Conservation (phyloP, 2,797 vertebrate genomes). For the Protosalanx chinensis region DNA sequence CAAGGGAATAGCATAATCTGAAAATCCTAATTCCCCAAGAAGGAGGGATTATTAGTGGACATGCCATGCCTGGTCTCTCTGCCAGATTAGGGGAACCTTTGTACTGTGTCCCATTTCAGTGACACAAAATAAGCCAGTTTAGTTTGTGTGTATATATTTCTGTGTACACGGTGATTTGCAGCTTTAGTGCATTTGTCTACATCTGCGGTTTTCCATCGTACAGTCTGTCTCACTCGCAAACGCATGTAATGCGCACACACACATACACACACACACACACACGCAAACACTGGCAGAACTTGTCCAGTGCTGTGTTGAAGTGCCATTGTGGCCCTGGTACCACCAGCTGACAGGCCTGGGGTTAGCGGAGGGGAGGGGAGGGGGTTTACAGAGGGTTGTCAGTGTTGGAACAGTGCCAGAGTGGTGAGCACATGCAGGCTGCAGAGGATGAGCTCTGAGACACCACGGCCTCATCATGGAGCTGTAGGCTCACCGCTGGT, state of each 20-base stretch:
- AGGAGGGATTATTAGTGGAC: constrained; percentile 42
- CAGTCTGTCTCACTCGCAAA: constrained; percentile 32
- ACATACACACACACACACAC: constrained; percentile 10
- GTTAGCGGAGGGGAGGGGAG: background rate
- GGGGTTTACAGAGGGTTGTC: background rate
- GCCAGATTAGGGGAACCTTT: constrained; percentile 53
- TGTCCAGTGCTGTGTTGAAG: constrained; percentile 26
- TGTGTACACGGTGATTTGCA: background rate
- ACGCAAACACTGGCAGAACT: constrained; percentile 31
- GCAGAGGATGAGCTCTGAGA: background rate
- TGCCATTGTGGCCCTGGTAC: constrained; percentile 54
- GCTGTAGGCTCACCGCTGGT: background rate
- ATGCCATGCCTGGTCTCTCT: constrained; percentile 36
- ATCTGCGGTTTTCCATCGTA: background rate
- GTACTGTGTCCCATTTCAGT: constrained; percentile 49
- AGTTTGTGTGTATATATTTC: constrained; percentile 17
- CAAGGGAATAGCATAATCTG: constrained; percentile 33
- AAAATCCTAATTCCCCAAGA: constrained; percentile 50
- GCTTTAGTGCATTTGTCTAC: background rate
- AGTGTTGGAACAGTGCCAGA: constrained; percentile 4
- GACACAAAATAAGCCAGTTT: background rate
- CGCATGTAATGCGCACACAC: constrained; percentile 11
- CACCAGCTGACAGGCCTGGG: constrained; percentile 49
- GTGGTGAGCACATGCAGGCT: constrained; percentile 1
- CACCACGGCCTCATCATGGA: background rate